Evolutionary conservation across 1,140 invertebrate species (phyloP), one percentile per base, ranked within the genome.

Genomic region (Magallana ariakensis): DNA sequence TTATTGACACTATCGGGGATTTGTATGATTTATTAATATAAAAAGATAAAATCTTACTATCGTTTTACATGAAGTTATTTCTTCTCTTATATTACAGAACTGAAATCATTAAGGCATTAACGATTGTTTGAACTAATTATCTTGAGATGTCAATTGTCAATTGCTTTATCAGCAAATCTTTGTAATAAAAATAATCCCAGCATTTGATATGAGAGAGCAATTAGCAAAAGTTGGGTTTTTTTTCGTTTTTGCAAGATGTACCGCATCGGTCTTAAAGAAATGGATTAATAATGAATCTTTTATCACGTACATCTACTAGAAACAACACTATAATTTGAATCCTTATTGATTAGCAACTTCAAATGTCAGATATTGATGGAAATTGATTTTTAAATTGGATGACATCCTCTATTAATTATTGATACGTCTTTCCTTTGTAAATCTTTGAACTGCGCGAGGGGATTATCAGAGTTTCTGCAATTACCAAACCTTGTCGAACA

Each of bases 371-470:
- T 62, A 19, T 62, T 62, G 58, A 19, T 62, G 58, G 7, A 16
- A 62, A 62, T 62, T 19, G 58, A 62, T 62, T 62, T 62, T 62
- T 62, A 62, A 62, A 62, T 62, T 62, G 58, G 58, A 62, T 62
- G 58, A 62, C 58, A 62, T 62, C 19, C 58, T n/a, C 58, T 16
- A 62, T 62, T 15, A 62, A 62, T 19, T 19, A 62, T 62, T 62
- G 58, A 62, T 62, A 62, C 16, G 16, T n/a, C 16, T 62, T 62
- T 62, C 19, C 58, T 62, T 16, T 19, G 16, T n/a, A 62, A 19
- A 62, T 62, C 58, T 62, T 62, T 62, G 58, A 62, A 19, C 19
- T 62, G 58, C 16, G 19, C 19, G 58, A 19, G 58, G 33, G 58
- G 58, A 62, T 62, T 62, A 62, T n/a, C 19, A n/a, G 16, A 62